These are phyloP conservation scores for Calephelis nemesis DNA, from an alignment of 1,140 invertebrate species.

Conservation along the genomic window DNA sequence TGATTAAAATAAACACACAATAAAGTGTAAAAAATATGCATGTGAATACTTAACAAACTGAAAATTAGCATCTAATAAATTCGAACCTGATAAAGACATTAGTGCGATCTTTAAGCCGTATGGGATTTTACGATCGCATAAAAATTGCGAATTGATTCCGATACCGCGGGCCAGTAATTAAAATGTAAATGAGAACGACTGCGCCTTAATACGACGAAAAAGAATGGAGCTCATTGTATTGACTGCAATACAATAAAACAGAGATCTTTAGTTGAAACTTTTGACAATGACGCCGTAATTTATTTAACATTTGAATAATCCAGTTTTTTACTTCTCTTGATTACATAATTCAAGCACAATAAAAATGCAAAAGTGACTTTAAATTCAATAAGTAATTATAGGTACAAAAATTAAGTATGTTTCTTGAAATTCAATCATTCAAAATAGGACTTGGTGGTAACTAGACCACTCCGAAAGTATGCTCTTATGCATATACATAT, in stretches of 20 bases:
- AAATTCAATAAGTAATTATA: too few species aligned
- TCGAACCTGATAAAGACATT: slow-evolving; percentile 9
- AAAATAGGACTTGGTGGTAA: too few species aligned
- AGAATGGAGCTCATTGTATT: slow-evolving; percentile 11
- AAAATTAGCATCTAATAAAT: not conserved
- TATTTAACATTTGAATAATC: not conserved
- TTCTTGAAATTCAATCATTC: too few species aligned
- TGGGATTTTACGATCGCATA: slow-evolving; percentile 17
- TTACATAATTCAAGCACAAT: too few species aligned
- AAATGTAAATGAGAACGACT: slow-evolving; percentile 7
- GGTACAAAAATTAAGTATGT: too few species aligned
- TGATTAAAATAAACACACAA: too few species aligned
- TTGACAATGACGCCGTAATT: slow-evolving; percentile 11
- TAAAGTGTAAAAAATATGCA: too few species aligned
- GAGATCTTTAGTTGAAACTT: slow-evolving; percentile 5
- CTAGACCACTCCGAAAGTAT: too few species aligned
- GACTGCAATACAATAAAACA: slow-evolving; percentile 8
- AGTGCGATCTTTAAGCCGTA: slow-evolving; percentile 4
- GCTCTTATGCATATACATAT: too few species aligned
- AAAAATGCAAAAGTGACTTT: too few species aligned
- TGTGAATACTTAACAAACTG: too few species aligned
- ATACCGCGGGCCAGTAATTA: slow-evolving; percentile 18
- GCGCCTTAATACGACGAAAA: slow-evolving; percentile 2
- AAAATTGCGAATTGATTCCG: slow-evolving; percentile 16
- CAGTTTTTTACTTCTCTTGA: not conserved